Evolutionary conservation across 2,797 vertebrate genomes (phyloP), one percentile per base, ranked within the genome.

Genomic region (Poecilia picta): DNA sequence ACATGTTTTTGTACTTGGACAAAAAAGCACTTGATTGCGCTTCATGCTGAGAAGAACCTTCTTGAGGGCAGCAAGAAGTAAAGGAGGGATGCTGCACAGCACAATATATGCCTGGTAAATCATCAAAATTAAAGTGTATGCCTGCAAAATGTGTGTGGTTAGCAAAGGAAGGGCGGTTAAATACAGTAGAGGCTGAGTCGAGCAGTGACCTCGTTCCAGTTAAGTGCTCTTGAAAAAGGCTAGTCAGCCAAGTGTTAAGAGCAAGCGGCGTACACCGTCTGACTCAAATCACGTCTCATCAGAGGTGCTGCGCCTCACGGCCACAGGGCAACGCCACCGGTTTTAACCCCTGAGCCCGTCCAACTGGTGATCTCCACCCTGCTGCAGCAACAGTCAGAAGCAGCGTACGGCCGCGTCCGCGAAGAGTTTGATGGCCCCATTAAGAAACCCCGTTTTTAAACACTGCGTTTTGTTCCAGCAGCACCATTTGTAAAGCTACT

Each of bases 211-310:
- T 88, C 80, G 85, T 96, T 96, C 92, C 93, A 92, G 93, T 95
- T 92, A 46, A 89, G 87, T 94, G 88, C 82, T 89, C 86, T 81
- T 91, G 89, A 90, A 59, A 93, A 89, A 88, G 89, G 76, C 91
- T 62, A 93, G 93, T 81, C 91, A 94, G 87, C 90, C 91, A 73
- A 93, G 93, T 84, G 81, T 90, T 94, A 95, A 96, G 92, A 88
- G 80, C 90, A 94, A 95, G 94, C 93, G 95, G 92, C 95, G 94
- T 91, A 87, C 85, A 88, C 94, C 93, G 91, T 93, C 92, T 95
- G 95, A 96, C 90, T 92, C 93, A 92, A 94, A 94, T 86, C 95
- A 94, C 90, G 88, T 94, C 94, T 94, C 92, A 92, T 94, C 95
- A 94, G 92, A 87, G 81, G 89, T 82, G 85, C 91, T 83, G 82